These are phyloP conservation scores for Luperina nickerlii DNA, from an alignment of 2,888 invertebrate species.

Conservation along the genomic window DNA sequence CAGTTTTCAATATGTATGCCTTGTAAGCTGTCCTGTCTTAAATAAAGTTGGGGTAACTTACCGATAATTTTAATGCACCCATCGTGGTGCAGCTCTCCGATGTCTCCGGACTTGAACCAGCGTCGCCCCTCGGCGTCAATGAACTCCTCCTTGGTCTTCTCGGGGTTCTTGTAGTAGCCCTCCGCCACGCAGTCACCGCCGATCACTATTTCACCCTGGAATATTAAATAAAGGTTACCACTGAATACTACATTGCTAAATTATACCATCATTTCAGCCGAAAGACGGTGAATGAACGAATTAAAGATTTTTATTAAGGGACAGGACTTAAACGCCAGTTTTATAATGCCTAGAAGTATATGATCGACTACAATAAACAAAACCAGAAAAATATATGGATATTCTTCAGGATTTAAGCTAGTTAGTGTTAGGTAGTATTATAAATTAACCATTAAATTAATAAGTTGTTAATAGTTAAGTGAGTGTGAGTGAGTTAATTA, in stretches of 20 bases:
- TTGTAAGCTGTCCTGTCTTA: background rate
- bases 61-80: conserved; percentile 99
- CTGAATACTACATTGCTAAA: background rate
- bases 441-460: too few relatives aligned
- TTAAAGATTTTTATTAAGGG: too few relatives aligned
- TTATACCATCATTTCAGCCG: too few relatives aligned
- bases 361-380: too few relatives aligned
- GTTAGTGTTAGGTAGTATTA: too few relatives aligned
- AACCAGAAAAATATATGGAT: too few relatives aligned
- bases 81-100: conserved; percentile 97
- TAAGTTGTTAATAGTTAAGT: too few relatives aligned
- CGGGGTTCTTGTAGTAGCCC: conserved; percentile 98
- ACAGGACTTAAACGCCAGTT: too few relatives aligned
- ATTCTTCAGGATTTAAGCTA: too few relatives aligned
- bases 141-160: conserved; percentile 97
- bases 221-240: background rate
- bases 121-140: conserved; percentile 94
- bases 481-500: too few relatives aligned
- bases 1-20: background rate
- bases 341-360: too few relatives aligned
- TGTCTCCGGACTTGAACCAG: conserved; percentile 99
- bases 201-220: conserved; percentile 94
- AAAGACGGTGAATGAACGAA: too few relatives aligned
- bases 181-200: conserved; percentile 97
- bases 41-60: conserved; percentile 75